These are phyloP conservation scores for Threskiornis aethiopicus DNA, from an alignment of 2,797 vertebrate genomes.

Conservation along the genomic window DNA sequence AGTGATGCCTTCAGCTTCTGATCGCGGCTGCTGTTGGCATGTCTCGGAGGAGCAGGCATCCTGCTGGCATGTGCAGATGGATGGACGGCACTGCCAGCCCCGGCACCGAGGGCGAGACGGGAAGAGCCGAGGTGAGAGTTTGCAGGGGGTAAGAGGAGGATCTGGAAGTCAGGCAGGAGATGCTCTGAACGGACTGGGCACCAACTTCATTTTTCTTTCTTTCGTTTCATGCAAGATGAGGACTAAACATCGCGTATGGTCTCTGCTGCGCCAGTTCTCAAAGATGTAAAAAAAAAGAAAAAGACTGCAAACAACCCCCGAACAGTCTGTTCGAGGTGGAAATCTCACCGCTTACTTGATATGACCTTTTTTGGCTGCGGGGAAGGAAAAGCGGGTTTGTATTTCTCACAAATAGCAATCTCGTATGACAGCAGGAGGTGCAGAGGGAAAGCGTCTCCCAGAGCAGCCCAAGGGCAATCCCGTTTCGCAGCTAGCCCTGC, in stretches of 20 bases:
- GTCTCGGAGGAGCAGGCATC: neutral
- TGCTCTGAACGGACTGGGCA: neutral
- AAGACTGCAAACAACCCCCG: constrained; percentile 9
- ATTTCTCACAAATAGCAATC: neutral
- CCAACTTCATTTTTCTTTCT: neutral
- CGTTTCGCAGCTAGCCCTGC: accelerated
- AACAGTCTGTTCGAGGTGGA: constrained; percentile 37
- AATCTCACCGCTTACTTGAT: neutral
- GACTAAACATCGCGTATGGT: accelerated
- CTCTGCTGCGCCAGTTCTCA: neutral
- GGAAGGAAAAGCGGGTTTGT: neutral
- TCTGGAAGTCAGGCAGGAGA: neutral
- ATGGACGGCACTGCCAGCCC: neutral
- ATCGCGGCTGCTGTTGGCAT: accelerated
- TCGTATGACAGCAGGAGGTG: neutral
- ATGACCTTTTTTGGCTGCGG: neutral
- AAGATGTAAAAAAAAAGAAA: neutral
- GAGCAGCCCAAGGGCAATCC: neutral
- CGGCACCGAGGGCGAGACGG: accelerated
- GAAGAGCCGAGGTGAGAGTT: neutral
- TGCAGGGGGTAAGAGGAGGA: neutral
- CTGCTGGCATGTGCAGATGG: neutral
- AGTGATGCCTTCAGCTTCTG: neutral
- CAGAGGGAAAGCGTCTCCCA: neutral
- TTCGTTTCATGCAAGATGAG: neutral